These are phyloP conservation scores for Leptonema lineaticorne DNA, from an alignment of 1,140 invertebrate genomes.

Conservation along the genomic window DNA sequence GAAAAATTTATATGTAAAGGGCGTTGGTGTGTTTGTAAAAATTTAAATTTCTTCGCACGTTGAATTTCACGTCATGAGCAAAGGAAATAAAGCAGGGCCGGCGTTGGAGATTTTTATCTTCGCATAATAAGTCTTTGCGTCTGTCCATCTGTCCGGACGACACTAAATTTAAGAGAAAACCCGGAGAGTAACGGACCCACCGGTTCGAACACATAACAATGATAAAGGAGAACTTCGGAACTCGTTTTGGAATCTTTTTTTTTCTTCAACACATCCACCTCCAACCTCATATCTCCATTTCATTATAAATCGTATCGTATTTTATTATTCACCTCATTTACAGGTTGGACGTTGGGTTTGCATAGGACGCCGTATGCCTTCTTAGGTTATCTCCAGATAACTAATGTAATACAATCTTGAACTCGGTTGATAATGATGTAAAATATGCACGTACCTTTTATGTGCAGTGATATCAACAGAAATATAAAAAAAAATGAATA, in stretches of 20 bases:
- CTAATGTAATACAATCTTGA: too few relatives aligned
- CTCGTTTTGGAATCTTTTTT: constrained; percentile 22
- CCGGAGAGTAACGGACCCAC: constrained; percentile 30
- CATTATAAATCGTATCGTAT: too few relatives aligned
- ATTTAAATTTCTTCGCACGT: neutral
- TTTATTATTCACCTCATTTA: too few relatives aligned
- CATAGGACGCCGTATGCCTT: too few relatives aligned
- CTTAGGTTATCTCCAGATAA: too few relatives aligned
- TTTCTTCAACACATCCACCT: neutral
- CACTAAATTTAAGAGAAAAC: constrained; percentile 30
- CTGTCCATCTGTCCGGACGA: constrained; percentile 27
- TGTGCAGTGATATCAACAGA: too few relatives aligned
- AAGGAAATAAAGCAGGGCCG: constrained; percentile 23
- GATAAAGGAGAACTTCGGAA: constrained; percentile 29
- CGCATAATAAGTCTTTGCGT: constrained; percentile 30
- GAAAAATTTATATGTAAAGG: neutral
- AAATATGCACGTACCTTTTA: too few relatives aligned
- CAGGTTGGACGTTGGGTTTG: too few relatives aligned
- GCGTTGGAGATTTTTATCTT: constrained; percentile 25
- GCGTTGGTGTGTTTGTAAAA: too few relatives aligned
- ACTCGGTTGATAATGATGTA: too few relatives aligned
- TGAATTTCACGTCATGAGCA: neutral
- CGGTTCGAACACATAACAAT: constrained; percentile 29
- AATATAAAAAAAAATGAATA: too few relatives aligned
- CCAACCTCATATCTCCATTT: too few relatives aligned